phyloP scores from a whole-genome alignment of 2,888 invertebrate genomes.

The Pyrrhosoma nymphula region DNA sequence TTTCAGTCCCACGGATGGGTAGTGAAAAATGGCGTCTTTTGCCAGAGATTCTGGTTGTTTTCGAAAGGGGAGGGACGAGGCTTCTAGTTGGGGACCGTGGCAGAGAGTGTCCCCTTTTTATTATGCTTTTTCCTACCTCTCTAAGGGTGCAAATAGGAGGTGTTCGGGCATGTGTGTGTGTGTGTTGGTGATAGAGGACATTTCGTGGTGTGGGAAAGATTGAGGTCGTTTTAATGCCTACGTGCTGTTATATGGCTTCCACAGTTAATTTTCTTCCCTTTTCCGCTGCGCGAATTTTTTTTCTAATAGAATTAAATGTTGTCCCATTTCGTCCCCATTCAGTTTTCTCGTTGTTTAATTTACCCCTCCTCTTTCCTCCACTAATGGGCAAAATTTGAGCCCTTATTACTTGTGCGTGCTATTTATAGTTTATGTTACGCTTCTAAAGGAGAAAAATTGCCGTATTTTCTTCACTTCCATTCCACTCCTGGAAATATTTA shows the following conservation, averaged over 20 bases:
- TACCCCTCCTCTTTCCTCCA: background rate
- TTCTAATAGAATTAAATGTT: conserved; percentile 34
- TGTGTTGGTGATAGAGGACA: background rate
- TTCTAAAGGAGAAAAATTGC: background rate
- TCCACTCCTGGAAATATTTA: background rate
- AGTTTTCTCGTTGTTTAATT: conserved; percentile 4
- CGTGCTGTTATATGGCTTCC: conserved; percentile 27
- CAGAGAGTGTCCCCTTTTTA: background rate
- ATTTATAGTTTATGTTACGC: background rate
- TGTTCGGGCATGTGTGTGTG: background rate
- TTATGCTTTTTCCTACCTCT: background rate
- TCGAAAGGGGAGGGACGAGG: background rate
- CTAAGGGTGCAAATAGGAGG: background rate
- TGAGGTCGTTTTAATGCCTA: conserved; percentile 17
- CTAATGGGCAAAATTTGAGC: background rate
- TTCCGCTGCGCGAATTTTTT: background rate
- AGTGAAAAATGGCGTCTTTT: conserved; percentile 49
- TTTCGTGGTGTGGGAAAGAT: background rate
- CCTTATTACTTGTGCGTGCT: background rate
- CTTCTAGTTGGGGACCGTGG: background rate
- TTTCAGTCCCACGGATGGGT: conserved; percentile 33
- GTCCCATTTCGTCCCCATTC: conserved; percentile 1
- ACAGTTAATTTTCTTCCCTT: background rate
- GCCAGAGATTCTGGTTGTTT: background rate
- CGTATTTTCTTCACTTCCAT: background rate